Evolutionary conservation across 1,140 invertebrate species (phyloP), one percentile per base, ranked within the genome.

Genomic region (Cepaea nemoralis): DNA sequence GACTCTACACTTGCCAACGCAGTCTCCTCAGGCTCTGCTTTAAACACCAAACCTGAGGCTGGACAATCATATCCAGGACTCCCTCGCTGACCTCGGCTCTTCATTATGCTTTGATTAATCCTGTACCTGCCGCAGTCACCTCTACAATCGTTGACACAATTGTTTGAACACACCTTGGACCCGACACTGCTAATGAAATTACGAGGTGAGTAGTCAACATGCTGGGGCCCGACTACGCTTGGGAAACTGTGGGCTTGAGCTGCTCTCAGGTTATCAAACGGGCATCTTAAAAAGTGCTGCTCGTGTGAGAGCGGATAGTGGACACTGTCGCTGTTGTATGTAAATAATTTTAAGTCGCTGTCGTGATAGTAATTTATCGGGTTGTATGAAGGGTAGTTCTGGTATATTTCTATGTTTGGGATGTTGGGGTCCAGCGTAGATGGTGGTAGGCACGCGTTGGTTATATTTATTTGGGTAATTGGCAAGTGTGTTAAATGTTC

Each of bases 391-490:
- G 39, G 19, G 31, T 66, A 67, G 37, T 45, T 75, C 22, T 40
- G 40, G 50, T 55, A 45, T 14, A 63, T 27, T 59, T 81, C 78
- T 19, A 31, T 45, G 50, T 55, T 48, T 5, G 69, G 71, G 22
- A 75, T 67, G n/a, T 1, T 77, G 8, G 77, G 27, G 35, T 77
- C 80, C 22, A 82, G 31, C 3, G 67, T 42, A 22, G 42, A 19
- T 1, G 48, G 48, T 19, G 80, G 45, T 19, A 66, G 42, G 63
- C 83, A 82, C n/a, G 80, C 71, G 59, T 85, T 85, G 50, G 80
- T 85, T 67, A 85, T 85, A 75, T 83, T 85, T 63, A 85, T 85
- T 67, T 85, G 84, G 1, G 84, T 85, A 71, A 83, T 69, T 69
- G 81, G 67, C 37, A 77, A 33, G 16, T 77, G 63, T 16, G 82